Conservation (phyloP, 2,113 vertebrate species). For the Edolisoma coerulescens region DNA sequence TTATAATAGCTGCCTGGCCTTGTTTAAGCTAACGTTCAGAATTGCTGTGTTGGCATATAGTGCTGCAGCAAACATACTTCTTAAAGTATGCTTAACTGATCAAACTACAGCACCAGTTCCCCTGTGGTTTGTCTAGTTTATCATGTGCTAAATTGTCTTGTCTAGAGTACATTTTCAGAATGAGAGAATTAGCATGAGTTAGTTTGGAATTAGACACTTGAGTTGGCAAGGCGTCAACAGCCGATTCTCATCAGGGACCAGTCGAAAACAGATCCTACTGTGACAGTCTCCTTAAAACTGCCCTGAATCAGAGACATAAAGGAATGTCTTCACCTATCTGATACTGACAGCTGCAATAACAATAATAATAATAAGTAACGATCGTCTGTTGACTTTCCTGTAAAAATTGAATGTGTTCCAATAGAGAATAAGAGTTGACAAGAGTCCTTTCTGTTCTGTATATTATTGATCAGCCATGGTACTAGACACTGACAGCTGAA, state of each 20-base stretch:
- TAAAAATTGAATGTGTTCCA: conserved; percentile 26
- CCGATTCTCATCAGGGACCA: not conserved
- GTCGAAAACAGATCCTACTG: not conserved
- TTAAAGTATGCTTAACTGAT: not conserved
- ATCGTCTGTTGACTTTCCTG: not conserved
- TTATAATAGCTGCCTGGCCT: not conserved
- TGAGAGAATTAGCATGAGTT: not conserved
- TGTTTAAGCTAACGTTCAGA: not conserved
- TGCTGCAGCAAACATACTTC: not conserved
- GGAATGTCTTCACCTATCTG: conserved; percentile 42
- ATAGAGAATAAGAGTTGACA: not conserved
- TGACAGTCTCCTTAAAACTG: conserved; percentile 12
- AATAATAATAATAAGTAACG: not conserved
- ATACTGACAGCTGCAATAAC: conserved; percentile 37
- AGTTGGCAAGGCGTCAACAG: not conserved
- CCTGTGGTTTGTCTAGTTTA: not conserved
- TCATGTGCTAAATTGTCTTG: not conserved
- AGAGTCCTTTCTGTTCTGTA: not conserved
- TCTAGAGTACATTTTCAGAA: not conserved
- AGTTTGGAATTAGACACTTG: not conserved
- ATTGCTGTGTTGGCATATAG: not conserved
- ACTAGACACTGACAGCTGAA: conserved; percentile 10
- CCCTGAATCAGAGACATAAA: not conserved
- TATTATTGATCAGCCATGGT: conserved; percentile 30
- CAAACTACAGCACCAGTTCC: not conserved